These are phyloP conservation scores for Rafetus swinhoei DNA, from an alignment of 2,113 vertebrate species.

Conservation along the genomic window DNA sequence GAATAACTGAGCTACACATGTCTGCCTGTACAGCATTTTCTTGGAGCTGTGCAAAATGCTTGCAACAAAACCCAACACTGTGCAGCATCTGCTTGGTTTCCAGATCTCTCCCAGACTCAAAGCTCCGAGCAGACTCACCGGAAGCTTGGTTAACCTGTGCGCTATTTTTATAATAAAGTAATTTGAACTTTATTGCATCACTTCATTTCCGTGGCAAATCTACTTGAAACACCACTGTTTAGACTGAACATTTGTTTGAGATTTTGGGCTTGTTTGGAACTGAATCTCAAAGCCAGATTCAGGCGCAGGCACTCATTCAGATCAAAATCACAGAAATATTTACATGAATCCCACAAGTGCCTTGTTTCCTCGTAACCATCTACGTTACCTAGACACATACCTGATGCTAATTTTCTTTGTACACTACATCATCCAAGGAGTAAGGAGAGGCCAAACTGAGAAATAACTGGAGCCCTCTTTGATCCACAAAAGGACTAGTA, in stretches of 20 bases:
- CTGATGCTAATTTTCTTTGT: not conserved
- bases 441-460: not conserved
- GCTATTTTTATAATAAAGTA: not conserved
- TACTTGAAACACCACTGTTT: not conserved
- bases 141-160: not conserved
- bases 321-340: not conserved
- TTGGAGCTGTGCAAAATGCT: not conserved
- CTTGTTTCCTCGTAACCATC: not conserved
- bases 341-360: not conserved
- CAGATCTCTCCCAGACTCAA: not conserved
- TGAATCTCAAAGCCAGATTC: not conserved
- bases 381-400: not conserved
- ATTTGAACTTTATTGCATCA: not conserved
- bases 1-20: not conserved
- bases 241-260: rapidly evolving
- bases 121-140: not conserved
- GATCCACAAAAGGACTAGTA: not conserved
- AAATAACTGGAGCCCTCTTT: not conserved
- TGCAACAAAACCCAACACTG: not conserved
- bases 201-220: not conserved
- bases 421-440: not conserved
- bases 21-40: not conserved
- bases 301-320: not conserved
- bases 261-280: not conserved
- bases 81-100: not conserved